A percentile compares a stretch with the other conserved stretches of the same genome.
These are phyloP conservation scores for Eulithis testata DNA, from an alignment of 2,888 invertebrate genomes.

Conservation along the genomic window DNA sequence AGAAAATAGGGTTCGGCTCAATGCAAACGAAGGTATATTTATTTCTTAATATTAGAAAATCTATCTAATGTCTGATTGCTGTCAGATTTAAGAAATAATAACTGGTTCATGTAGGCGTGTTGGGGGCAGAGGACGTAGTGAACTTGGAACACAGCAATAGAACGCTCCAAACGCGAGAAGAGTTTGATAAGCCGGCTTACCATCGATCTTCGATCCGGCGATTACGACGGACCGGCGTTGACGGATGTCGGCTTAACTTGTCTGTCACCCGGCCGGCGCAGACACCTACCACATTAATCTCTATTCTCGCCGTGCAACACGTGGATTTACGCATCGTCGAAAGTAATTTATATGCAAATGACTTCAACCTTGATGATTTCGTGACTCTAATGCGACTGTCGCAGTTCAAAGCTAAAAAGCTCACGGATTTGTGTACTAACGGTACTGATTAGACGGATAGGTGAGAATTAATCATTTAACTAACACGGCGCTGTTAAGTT, in stretches of 20 bases:
- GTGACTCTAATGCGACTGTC: conserved; percentile 74
- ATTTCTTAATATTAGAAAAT: conserved; percentile 51
- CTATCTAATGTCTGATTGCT: conserved; percentile 53
- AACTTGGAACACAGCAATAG: conserved; percentile 51
- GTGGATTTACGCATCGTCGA: conserved; percentile 80
- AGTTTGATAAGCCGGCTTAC: conserved; percentile 82
- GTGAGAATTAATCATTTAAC: conserved; percentile 56
- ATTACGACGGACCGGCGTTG: conserved; percentile 78
- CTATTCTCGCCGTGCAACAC: conserved; percentile 79
- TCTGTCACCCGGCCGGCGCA: conserved; percentile 74
- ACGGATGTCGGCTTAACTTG: conserved; percentile 83
- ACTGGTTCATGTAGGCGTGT: conserved; percentile 60
- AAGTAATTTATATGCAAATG: conserved; percentile 84
- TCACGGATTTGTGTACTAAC: conserved; percentile 61
- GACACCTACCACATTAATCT: conserved; percentile 82
- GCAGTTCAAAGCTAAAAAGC: conserved; percentile 61
- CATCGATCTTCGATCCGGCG: conserved; percentile 81
- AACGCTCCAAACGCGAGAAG: conserved; percentile 68
- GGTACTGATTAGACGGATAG: conserved; percentile 54
- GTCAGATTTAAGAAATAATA: conserved; percentile 71
- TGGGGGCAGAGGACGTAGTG: conserved; percentile 39
- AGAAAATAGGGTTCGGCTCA: conserved; percentile 1
- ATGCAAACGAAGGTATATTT: conserved; percentile 10
- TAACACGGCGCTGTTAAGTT: conserved; percentile 41
- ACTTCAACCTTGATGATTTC: conserved; percentile 77